Base-by-base conservation (phyloP, 2,888 invertebrate genomes). In the Hemaris fuciformis region DNA sequence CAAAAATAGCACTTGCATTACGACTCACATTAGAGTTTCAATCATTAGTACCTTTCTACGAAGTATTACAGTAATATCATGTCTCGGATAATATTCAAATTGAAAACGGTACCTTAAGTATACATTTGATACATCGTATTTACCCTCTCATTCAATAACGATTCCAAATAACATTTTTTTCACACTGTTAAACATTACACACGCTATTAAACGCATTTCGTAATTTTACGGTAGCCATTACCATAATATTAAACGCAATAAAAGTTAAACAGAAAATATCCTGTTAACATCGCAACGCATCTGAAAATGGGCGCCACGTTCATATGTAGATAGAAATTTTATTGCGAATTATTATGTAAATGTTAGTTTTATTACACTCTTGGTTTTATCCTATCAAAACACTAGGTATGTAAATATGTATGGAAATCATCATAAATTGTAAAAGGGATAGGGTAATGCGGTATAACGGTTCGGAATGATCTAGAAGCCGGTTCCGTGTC, bases 341-440 rank as follows among this genome's bases (percentile, higher is more conserved):
- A 71, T 73, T 65, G 57, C 70, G 70, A 72, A 72, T 76, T 73
- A 74, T 78, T 72, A 80, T 76, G 72, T 69, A 73, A 75, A 79
- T 75, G 66, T 70, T 63, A 71, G 73, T 68, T 69, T 79, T 76
- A 79, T 74, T 75, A 70, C 72, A 72, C 48, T 46, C 43, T 60
- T 34, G 57, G 31, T n/a, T 61, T 46, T 25, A 57, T 46, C 18
- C 57, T 61, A 45, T 34, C 25, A 23, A 60, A 42, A 48, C 34
- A 34, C 57, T 41, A 53, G 48, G 60, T 60, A 53, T 70, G 71
- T 69, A 70, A 64, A 75, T 71, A 69, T 71, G 68, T 70, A 74
- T 72, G 70, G 77, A 76, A 79, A 83, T 84, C 76, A 79, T 77
- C 80, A 84, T 84, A 84, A 82, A 83, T 83, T 81, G 79, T 79